These are phyloP conservation scores for Apostichopus leukothele DNA, from an alignment of 53 echinoderm and acorn worm species.

Conservation along the genomic window DNA sequence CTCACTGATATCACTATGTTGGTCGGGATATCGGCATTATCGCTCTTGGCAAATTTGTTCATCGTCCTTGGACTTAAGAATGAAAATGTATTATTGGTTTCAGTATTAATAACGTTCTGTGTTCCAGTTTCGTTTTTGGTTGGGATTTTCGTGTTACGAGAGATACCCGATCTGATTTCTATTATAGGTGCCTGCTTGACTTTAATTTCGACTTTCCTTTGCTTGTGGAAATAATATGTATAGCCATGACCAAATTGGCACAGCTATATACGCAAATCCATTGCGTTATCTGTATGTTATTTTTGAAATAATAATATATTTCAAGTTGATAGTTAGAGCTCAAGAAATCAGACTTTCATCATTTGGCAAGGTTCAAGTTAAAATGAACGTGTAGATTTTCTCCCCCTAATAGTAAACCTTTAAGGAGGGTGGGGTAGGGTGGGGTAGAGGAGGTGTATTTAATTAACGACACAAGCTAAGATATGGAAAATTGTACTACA, in stretches of 20 bases:
- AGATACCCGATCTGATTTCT: slow-evolving; percentile 10
- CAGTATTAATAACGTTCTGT: neutral
- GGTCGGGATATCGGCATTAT: neutral
- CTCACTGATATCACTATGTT: neutral
- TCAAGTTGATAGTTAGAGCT: no score
- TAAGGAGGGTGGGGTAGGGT: no score
- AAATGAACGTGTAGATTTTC: no score
- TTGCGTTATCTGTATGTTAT: no score
- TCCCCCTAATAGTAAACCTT: no score
- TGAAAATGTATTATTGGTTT: neutral
- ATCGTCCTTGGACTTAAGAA: neutral
- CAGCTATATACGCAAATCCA: no score
- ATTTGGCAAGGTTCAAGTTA: no score
- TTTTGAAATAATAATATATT: no score
- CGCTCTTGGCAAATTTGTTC: neutral
- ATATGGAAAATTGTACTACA: no score
- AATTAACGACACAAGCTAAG: no score
- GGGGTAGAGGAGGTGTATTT: no score
- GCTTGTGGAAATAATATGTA: slow-evolving; percentile 1
- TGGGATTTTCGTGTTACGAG: neutral
- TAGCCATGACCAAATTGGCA: neutral
- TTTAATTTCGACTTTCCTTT: neutral
- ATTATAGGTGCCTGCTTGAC: neutral
- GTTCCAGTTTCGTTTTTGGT: neutral
- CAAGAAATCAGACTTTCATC: no score